Evolutionary conservation across 2,888 invertebrate genomes (phyloP).

Genomic region (Asteroscopus sphinx): DNA sequence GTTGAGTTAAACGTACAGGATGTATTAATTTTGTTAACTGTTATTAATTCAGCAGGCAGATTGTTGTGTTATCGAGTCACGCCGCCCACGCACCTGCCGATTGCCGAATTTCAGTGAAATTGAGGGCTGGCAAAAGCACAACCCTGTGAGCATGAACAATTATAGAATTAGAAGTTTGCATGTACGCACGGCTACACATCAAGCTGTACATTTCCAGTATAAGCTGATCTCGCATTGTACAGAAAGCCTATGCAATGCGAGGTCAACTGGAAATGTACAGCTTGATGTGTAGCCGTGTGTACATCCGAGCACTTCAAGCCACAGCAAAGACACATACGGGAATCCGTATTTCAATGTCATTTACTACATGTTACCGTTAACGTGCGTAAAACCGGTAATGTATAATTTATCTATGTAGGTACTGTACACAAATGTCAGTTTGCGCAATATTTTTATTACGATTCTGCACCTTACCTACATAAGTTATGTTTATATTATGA

Average conservation of each 20-base stretch:
- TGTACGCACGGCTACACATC: background rate
- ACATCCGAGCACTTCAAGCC: background rate
- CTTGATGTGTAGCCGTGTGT: too few relatives aligned
- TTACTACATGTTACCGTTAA: background rate
- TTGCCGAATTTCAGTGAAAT: slow-evolving; percentile 2
- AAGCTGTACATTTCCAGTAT: too few relatives aligned
- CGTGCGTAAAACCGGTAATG: background rate
- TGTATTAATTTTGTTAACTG: slow-evolving; percentile 60
- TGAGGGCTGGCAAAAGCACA: slow-evolving; percentile 11
- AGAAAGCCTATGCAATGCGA: too few relatives aligned
- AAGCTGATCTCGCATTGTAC: too few relatives aligned
- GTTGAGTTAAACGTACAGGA: slow-evolving; percentile 62
- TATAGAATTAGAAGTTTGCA: slow-evolving; percentile 9
- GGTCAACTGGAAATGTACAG: too few relatives aligned
- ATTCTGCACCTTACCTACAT: background rate
- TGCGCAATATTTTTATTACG: background rate
- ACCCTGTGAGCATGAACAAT: slow-evolving; percentile 5
- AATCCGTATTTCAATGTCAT: slow-evolving; percentile 23
- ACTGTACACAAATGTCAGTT: background rate
- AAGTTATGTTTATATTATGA: too few relatives aligned
- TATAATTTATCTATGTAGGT: slow-evolving; percentile 1
- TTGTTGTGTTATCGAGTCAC: slow-evolving; percentile 54
- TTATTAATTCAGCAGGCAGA: slow-evolving; percentile 56
- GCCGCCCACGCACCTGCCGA: slow-evolving; percentile 45
- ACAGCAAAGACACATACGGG: background rate